Conservation (phyloP, 2,113 vertebrate species). For the Axis porcinus region DNA sequence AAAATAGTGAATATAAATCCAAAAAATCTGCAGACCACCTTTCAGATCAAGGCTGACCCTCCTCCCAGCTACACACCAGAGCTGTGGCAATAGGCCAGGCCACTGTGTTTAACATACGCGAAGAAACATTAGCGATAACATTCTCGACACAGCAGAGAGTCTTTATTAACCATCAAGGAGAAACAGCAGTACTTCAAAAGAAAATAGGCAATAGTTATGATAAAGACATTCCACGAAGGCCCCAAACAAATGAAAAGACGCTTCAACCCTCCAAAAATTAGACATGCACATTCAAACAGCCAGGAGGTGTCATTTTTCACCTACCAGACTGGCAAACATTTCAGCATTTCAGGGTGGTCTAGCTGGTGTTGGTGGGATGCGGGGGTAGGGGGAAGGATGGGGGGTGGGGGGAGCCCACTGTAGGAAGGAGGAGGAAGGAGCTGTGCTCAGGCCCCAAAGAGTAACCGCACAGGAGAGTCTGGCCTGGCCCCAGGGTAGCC, state of each 20-base stretch:
- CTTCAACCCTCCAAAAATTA: neutral
- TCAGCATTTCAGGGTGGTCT: neutral
- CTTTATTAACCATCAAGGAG: neutral
- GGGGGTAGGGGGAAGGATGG: neutral
- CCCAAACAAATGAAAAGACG: neutral
- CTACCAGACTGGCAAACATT: neutral
- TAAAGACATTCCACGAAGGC: neutral
- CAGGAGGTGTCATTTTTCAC: neutral
- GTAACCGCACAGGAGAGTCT: neutral
- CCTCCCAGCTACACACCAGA: neutral
- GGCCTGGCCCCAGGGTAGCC: neutral
- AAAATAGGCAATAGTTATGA: neutral
- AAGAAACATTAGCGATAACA: neutral
- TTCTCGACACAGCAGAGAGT: too few relatives aligned
- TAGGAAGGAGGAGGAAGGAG: neutral
- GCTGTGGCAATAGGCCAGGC: neutral
- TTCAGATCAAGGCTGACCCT: neutral
- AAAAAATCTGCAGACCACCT: neutral
- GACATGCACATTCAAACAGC: neutral
- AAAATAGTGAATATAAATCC: neutral
- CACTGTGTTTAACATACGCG: fast-evolving
- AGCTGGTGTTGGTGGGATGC: too few relatives aligned
- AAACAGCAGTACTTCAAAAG: neutral
- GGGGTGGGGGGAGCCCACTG: neutral
- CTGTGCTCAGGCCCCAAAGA: neutral